Evolutionary conservation across 2,888 invertebrate species (phyloP).

Genomic region (Conchocele bisecta): DNA sequence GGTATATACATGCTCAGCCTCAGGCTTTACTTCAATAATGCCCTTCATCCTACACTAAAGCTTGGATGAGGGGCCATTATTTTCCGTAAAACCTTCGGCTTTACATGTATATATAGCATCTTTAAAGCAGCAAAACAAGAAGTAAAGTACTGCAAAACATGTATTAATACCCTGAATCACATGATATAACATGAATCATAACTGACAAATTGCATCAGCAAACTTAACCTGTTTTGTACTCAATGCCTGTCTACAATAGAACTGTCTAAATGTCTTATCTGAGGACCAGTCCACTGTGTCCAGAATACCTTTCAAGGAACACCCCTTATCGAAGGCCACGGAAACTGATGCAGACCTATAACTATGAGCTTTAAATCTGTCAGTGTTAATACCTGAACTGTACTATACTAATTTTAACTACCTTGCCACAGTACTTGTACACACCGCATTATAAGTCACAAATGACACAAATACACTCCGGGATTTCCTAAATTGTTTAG

Average conservation of each 20-base stretch:
- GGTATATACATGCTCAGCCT: no score
- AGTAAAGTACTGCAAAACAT: no score
- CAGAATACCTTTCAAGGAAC: conserved; percentile 14
- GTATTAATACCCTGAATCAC: no score
- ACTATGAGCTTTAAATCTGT: conserved; percentile 17
- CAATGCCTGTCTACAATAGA: conserved; percentile 23
- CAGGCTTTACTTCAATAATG: no score
- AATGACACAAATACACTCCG: conserved; percentile 3
- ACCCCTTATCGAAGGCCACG: conserved; percentile 11
- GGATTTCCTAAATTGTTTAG: conserved; percentile 9
- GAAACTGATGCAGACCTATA: conserved; percentile 15
- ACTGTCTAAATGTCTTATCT: conserved; percentile 18
- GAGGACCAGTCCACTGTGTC: conserved; percentile 30
- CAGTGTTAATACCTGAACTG: conserved; percentile 2
- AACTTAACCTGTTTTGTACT: no score
- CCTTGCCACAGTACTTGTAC: conserved; percentile 16
- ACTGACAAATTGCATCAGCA: no score
- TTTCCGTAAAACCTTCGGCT: no score
- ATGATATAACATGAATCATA: no score
- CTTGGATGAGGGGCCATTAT: no score
- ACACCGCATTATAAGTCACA: conserved; percentile 5
- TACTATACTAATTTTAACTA: conserved; percentile 8
- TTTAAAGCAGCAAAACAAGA: no score
- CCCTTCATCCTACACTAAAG: no score
- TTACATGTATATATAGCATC: no score